Evolutionary conservation across 2,888 invertebrate species (phyloP).

Genomic region (Epirrhoe tristata): DNA sequence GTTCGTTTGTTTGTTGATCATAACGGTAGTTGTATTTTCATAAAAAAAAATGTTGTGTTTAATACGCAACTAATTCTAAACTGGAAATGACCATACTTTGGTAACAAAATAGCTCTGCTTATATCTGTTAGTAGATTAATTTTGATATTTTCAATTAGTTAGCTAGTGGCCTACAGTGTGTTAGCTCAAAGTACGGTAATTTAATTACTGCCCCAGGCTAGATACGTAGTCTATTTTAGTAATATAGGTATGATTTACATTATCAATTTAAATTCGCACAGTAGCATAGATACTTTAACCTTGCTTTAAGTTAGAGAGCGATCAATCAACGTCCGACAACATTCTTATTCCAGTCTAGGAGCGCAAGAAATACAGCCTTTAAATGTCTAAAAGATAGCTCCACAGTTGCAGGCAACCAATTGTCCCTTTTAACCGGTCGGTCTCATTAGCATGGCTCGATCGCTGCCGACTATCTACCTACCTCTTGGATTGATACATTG

Average conservation of each 20-base stretch:
- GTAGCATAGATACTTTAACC: conserved; percentile 55
- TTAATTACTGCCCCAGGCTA: conserved; percentile 9
- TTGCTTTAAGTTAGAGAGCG: conserved; percentile 55
- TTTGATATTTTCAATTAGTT: conserved; percentile 25
- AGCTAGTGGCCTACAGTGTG: conserved; percentile 15
- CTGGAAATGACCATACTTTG: conserved; percentile 4
- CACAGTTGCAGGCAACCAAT: conserved; percentile 70
- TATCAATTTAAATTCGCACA: conserved; percentile 59
- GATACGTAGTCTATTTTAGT: conserved; percentile 38
- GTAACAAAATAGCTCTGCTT: neutral
- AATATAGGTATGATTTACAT: conserved; percentile 55
- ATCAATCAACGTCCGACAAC: conserved; percentile 70
- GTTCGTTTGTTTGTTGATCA: too few relatives aligned
- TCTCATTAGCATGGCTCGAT: conserved; percentile 77
- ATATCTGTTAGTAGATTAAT: conserved; percentile 10
- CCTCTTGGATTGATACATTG: conserved; percentile 74
- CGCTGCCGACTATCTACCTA: conserved; percentile 66
- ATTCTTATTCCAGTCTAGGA: conserved; percentile 62
- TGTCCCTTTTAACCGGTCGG: conserved; percentile 74
- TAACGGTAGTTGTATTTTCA: too few relatives aligned
- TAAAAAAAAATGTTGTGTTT: too few relatives aligned
- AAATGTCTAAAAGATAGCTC: conserved; percentile 72
- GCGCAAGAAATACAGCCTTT: conserved; percentile 70
- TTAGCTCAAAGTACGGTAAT: conserved; percentile 25
- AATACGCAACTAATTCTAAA: neutral